Percentiles rank a stretch among this genome's conserved stretches.
phyloP scores from a whole-genome alignment of 2,113 vertebrate genomes.

The Pantherophis guttatus region DNA sequence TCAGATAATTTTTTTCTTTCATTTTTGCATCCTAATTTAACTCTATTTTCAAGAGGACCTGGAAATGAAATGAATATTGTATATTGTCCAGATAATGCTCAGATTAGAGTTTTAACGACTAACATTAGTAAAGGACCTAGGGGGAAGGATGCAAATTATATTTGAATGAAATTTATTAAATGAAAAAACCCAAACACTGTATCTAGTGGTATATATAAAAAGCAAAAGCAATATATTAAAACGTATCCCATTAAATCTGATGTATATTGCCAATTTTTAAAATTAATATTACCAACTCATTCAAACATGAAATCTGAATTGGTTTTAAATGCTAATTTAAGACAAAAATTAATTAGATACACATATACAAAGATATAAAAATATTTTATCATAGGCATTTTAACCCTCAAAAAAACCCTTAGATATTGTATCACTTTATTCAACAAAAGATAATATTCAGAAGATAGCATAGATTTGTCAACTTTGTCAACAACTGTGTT shows the following conservation, averaged over 20 bases:
- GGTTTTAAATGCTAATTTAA: slow-evolving; percentile 1
- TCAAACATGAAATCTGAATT: neutral
- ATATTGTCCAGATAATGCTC: neutral
- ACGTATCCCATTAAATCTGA: neutral
- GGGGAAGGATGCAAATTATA: neutral
- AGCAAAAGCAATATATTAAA: neutral
- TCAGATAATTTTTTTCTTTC: neutral
- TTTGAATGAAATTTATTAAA: neutral
- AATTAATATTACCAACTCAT: neutral
- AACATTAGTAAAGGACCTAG: neutral
- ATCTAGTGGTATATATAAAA: neutral
- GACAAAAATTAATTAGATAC: neutral
- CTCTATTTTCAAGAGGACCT: neutral
- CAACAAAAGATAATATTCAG: neutral
- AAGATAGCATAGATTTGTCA: neutral
- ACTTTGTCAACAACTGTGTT: no score
- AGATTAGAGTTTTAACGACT: neutral
- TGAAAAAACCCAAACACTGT: neutral
- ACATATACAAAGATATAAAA: neutral
- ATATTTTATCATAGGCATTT: neutral
- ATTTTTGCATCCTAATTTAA: neutral
- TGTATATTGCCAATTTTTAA: neutral
- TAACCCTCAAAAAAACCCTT: neutral
- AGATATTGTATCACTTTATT: neutral
- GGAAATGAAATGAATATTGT: neutral